Evolutionary conservation across 2,888 invertebrate species (phyloP).

Genomic region (Hetaerina titia): DNA sequence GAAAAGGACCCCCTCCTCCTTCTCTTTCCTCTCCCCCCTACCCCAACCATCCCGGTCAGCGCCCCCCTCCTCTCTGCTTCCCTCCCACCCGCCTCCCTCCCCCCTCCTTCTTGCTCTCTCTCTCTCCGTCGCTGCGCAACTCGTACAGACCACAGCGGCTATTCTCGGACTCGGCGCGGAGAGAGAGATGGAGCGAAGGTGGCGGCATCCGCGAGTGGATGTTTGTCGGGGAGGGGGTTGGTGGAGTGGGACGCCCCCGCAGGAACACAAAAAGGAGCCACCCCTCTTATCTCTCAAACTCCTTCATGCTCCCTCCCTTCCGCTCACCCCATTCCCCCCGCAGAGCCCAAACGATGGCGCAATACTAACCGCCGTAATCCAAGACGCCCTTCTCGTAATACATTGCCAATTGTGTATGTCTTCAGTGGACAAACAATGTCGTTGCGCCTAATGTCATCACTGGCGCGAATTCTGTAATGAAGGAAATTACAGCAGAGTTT

Average conservation of each 20-base stretch:
- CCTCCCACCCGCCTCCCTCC: too few species aligned
- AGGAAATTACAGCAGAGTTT: not conserved
- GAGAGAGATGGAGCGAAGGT: not conserved
- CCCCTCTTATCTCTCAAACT: not conserved
- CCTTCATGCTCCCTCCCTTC: not conserved
- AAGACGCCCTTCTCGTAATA: not conserved
- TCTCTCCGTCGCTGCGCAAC: not conserved
- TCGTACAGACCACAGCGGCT: constrained; percentile 40
- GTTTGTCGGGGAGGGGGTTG: not conserved
- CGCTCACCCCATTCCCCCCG: not conserved
- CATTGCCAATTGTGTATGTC: not conserved
- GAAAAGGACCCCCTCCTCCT: too few species aligned
- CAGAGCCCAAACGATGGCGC: constrained; percentile 32
- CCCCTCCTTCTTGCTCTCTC: not conserved
- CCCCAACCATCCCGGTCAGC: not conserved
- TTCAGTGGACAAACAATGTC: constrained; percentile 7
- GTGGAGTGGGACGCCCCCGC: constrained; percentile 26
- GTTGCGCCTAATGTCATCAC: not conserved
- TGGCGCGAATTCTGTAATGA: not conserved
- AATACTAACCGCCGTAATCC: constrained; percentile 37
- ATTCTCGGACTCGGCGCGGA: constrained; percentile 31
- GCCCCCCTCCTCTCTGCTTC: not conserved
- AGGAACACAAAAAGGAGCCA: constrained; percentile 12
- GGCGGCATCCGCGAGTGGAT: not conserved
- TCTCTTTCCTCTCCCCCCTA: not conserved